Conservation (phyloP, 2,113 vertebrate genomes). For the Tachycineta bicolor region DNA sequence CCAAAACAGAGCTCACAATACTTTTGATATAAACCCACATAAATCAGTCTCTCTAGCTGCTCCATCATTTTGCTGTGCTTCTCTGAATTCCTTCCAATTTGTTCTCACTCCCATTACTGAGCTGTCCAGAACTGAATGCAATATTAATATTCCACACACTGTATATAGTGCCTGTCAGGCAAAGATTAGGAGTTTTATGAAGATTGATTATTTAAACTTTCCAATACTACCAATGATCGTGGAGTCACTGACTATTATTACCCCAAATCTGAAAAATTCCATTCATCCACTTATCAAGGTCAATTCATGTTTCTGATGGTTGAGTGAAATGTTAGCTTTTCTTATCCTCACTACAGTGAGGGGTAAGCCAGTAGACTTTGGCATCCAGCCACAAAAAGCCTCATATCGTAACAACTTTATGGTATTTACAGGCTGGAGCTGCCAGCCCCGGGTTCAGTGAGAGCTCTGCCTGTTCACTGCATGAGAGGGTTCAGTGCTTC, state of each 20-base stretch:
- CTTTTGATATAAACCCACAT: neutral
- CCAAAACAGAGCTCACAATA: neutral
- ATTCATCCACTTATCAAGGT: conserved; percentile 50
- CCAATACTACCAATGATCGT: neutral
- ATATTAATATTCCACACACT: conserved; percentile 27
- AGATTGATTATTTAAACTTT: conserved; percentile 47
- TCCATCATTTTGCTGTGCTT: conserved; percentile 28
- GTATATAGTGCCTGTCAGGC: conserved; percentile 28
- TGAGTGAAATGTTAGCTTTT: conserved; percentile 53
- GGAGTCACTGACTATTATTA: conserved; percentile 8
- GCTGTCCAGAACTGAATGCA: conserved; percentile 37
- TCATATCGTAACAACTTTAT: neutral
- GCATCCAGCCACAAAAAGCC: conserved; percentile 26
- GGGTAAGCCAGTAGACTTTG: conserved; percentile 35
- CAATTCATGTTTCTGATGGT: conserved; percentile 43
- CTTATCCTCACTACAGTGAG: neutral
- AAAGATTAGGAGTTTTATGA: conserved; percentile 45
- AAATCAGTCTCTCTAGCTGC: conserved; percentile 10
- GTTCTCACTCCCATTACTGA: conserved; percentile 34
- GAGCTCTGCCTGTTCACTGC: neutral
- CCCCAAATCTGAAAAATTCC: conserved; percentile 38
- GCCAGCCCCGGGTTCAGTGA: neutral
- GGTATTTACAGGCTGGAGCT: neutral
- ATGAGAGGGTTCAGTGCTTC: rapidly evolving
- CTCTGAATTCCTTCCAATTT: conserved; percentile 53